Evolutionary conservation across 2,113 vertebrate genomes (phyloP).

Genomic region (Chamaetylas fuelleborni): DNA sequence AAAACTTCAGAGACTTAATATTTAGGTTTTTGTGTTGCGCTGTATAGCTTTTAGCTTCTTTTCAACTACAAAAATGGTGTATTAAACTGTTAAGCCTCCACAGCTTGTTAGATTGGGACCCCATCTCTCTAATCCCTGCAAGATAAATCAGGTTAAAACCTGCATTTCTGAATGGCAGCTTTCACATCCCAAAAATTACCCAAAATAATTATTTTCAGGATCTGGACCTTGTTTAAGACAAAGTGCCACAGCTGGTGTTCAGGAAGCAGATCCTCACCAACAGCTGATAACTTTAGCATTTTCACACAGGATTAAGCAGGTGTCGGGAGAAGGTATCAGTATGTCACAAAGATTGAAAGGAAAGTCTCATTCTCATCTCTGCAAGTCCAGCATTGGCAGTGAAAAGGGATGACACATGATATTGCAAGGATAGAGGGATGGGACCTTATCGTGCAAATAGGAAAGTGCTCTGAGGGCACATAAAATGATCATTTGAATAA

Average conservation of each 20-base stretch:
- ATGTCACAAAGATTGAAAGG: background rate
- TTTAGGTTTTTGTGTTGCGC: background rate
- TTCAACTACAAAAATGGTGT: background rate
- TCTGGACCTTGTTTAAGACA: background rate
- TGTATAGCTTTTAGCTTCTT: background rate
- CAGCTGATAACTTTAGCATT: background rate
- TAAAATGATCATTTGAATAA: background rate
- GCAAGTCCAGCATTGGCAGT: background rate
- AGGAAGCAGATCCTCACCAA: background rate
- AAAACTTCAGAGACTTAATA: background rate
- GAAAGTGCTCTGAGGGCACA: background rate
- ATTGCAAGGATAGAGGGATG: background rate
- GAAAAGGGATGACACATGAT: background rate
- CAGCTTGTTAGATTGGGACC: background rate
- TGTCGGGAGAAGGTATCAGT: rapidly evolving
- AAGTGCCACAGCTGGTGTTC: background rate
- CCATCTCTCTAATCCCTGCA: background rate
- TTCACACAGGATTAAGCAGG: background rate
- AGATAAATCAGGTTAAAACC: background rate
- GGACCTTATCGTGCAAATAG: background rate
- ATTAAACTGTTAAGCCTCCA: background rate
- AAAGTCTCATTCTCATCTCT: background rate
- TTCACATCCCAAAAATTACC: background rate
- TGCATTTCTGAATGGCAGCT: background rate
- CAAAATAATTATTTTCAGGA: background rate